These are phyloP conservation scores for Dascillus cervinus DNA, from an alignment of 2,888 invertebrate species.

Conservation along the genomic window DNA sequence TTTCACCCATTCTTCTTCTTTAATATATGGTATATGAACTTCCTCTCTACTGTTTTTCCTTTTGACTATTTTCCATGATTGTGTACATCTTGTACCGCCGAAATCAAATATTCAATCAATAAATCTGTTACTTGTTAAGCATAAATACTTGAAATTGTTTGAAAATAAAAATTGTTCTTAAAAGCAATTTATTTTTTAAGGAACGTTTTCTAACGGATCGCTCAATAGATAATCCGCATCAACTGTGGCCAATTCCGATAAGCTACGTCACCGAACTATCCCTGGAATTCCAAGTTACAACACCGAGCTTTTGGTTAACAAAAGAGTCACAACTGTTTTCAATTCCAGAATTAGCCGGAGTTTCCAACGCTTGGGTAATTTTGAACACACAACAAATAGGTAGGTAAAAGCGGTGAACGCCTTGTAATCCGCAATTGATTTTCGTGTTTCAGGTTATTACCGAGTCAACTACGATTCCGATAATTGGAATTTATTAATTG, in stretches of 20 bases:
- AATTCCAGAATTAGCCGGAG: constrained; percentile 1
- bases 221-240: background rate
- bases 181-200: too few species aligned
- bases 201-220: background rate
- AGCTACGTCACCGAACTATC: constrained; percentile 25
- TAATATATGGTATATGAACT: too few species aligned
- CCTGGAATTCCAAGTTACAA: constrained; percentile 43
- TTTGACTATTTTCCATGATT: too few species aligned
- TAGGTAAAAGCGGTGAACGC: constrained; percentile 21
- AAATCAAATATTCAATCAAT: too few species aligned
- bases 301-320: constrained; percentile 44
- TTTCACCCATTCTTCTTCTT: too few species aligned
- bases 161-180: background rate
- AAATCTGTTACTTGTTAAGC: constrained; percentile 1
- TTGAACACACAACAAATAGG: constrained; percentile 53
- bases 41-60: too few species aligned
- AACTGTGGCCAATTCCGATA: constrained; percentile 31
- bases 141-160: background rate
- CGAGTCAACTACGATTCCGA: constrained; percentile 68
- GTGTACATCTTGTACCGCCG: too few species aligned
- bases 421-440: background rate
- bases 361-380: constrained; percentile 47
- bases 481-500: constrained; percentile 62
- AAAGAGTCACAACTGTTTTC: too few species aligned
- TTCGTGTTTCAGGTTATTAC: constrained; percentile 52